phyloP scores from a whole-genome alignment of 2,888 invertebrate genomes.

The Nasonovia ribisnigri region DNA sequence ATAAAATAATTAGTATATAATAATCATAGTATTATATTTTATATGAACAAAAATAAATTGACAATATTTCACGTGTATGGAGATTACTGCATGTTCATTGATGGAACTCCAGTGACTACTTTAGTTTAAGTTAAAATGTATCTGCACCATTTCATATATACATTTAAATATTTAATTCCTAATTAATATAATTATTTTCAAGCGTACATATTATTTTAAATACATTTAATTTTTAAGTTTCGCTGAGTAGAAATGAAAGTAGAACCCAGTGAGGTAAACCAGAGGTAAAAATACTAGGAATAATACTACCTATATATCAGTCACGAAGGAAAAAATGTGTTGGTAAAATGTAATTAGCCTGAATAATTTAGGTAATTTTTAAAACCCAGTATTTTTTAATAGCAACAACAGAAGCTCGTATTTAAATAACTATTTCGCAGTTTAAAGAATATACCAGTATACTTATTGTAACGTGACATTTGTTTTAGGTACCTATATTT shows the following conservation, averaged over 20 bases:
- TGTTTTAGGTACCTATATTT: background rate
- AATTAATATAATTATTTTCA: background rate
- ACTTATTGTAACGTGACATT: background rate
- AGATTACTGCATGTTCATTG: background rate
- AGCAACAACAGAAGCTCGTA: background rate
- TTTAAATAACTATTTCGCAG: background rate
- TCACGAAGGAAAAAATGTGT: conserved; percentile 10
- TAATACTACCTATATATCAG: background rate
- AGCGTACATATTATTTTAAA: background rate
- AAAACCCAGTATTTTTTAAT: background rate
- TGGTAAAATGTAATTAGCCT: background rate
- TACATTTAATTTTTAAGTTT: background rate
- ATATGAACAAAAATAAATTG: background rate
- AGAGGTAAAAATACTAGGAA: background rate
- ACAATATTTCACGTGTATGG: background rate
- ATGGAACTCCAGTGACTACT: background rate
- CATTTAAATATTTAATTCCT: background rate
- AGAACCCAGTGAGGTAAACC: background rate
- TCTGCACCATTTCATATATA: background rate
- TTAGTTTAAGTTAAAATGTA: background rate
- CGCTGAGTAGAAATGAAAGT: background rate
- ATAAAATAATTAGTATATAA: background rate
- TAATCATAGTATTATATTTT: background rate
- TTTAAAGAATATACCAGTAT: background rate
- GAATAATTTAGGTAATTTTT: conserved; percentile 24